phyloP scores from a whole-genome alignment of 1,140 invertebrate species.

The Stegodyphus dumicola region DNA sequence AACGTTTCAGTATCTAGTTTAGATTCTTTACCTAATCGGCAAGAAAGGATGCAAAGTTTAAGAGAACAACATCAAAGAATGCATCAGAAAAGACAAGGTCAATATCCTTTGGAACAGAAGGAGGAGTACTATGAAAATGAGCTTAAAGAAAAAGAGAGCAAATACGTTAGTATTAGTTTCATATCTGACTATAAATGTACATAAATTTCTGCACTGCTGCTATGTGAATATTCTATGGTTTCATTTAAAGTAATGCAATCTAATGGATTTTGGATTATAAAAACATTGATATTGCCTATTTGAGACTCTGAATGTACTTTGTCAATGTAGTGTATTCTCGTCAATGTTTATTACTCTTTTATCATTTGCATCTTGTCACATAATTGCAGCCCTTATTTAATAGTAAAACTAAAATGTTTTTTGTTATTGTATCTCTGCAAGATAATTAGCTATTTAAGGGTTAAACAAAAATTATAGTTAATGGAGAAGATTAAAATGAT shows the following conservation, averaged over 20 bases:
- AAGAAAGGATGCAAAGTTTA: constrained; percentile 72
- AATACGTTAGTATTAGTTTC: constrained; percentile 42
- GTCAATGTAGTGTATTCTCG: too few relatives aligned
- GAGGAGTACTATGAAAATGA: constrained; percentile 71
- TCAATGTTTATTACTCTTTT: too few relatives aligned
- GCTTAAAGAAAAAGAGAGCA: constrained; percentile 65
- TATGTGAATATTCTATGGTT: neutral
- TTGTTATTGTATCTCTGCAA: too few relatives aligned
- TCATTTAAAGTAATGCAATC: neutral
- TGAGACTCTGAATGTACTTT: neutral
- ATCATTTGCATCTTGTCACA: too few relatives aligned
- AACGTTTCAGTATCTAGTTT: constrained; percentile 9
- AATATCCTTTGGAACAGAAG: constrained; percentile 69
- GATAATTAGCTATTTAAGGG: too few relatives aligned
- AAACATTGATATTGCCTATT: neutral
- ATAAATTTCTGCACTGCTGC: neutral
- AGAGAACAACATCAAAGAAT: constrained; percentile 72
- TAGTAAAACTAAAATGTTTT: too few relatives aligned
- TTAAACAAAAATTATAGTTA: too few relatives aligned
- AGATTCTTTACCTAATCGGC: constrained; percentile 64
- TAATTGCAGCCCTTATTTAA: too few relatives aligned
- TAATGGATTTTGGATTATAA: neutral
- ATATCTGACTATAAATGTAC: neutral
- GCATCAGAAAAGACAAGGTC: constrained; percentile 71
- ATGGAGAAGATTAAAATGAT: too few relatives aligned